Evolutionary conservation across 2,888 invertebrate genomes (phyloP), one percentile per base, ranked within the genome.

Genomic region (Junonia oenone): DNA sequence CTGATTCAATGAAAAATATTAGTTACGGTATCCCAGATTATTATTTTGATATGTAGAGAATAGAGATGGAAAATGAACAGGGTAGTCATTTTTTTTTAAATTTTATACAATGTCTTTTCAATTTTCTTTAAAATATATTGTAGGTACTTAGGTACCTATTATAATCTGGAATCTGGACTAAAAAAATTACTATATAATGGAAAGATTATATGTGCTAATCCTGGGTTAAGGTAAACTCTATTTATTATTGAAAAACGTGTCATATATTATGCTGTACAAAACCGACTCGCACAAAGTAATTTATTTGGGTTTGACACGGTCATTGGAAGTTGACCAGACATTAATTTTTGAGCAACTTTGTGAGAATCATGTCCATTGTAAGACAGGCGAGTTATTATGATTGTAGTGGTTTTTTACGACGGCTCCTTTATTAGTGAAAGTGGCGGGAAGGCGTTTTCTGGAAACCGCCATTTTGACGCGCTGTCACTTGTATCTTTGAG

Each of bases 391-490:
- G 67, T 87, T 89, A 89, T 86, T 81, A 86, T 87, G 88, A 89
- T 88, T 88, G 86, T 85, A 88, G 88, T 87, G 87, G 75, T 72
- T 79, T 83, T 87, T 86, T 89, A 87, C 75, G 81, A 76, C 69
- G 67, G 59, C 68, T 78, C 76, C 76, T 87, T 85, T 83, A 86
- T 86, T 85, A 81, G 75, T 74, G 75, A 78, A 82, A 84, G 81
- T 83, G 81, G 75, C 22, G 68, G 69, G 22, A 78, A 73, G 72
- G 72, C 69, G 66, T 75, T 72, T 72, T 63, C 62, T 65, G 62
- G 62, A 63, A 61, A 61, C 67, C 63, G 70, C 70, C 75, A 76
- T 78, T 74, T 69, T 70, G 73, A 68, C 61, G 73, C 66, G 73
- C 78, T 75, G 78, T 71, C 69, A 68, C 67, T 71, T 78, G 82